phyloP scores from a whole-genome alignment of 2,113 vertebrate species.

The Ictidomys tridecemlineatus region DNA sequence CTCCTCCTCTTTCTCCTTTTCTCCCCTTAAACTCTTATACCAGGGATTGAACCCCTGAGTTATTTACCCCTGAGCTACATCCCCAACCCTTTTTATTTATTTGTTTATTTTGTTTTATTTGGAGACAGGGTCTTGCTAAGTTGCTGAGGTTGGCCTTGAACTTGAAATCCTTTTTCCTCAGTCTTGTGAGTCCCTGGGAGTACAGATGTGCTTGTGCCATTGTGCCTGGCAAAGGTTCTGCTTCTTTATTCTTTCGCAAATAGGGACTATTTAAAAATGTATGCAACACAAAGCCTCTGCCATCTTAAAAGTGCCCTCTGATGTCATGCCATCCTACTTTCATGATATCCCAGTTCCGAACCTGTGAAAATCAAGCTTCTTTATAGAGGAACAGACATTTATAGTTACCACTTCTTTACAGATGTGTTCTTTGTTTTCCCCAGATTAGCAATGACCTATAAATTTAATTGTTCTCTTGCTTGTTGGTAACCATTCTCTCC shows the following conservation, averaged over 20 bases:
- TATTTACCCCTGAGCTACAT: too few relatives aligned
- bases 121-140: too few relatives aligned
- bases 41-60: too few relatives aligned
- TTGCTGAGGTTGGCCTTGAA: too few relatives aligned
- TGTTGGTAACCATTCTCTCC: not conserved
- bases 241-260: not conserved
- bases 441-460: not conserved
- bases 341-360: not conserved
- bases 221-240: not conserved
- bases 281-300: not conserved
- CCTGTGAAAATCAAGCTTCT: not conserved
- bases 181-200: too few relatives aligned
- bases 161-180: too few relatives aligned
- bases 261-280: not conserved
- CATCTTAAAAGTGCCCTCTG: not conserved
- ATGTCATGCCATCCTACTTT: not conserved
- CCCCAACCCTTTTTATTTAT: too few relatives aligned
- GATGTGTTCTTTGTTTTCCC: not conserved
- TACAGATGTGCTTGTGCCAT: too few relatives aligned
- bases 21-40: too few relatives aligned
- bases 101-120: too few relatives aligned
- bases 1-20: too few relatives aligned
- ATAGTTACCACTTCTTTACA: not conserved
- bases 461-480: not conserved
- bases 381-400: not conserved